Base-by-base conservation (phyloP, 1,140 invertebrate genomes). In the Drosophila kohkoa region DNA sequence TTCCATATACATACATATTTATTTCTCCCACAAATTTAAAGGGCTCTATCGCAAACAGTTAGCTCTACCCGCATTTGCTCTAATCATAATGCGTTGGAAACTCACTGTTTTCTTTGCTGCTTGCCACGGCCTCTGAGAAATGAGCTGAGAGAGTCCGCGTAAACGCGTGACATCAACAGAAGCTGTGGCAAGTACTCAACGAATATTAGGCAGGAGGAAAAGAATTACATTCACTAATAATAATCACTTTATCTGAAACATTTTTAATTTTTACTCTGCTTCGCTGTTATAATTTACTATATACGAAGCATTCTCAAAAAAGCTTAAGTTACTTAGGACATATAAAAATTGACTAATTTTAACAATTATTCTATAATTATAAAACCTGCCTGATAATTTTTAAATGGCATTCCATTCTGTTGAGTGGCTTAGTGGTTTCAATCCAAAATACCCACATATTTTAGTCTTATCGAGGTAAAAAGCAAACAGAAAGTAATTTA, bases 1-100 rank as follows among this genome's bases (percentile, higher is more conserved):
- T 10, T 7, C 7, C 8, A 10, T 10, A 38, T 3, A 38, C 8
- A 38, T 38, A 60, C 20, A 54, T 57, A 59, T 35, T 41, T 63
- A 48, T 73, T 71, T 78, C 85, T 89, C 83, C 73, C 83, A 82
- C 77, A 82, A 79, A 79, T 82, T 25, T 64, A 52, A 58, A 62
- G 45, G 52, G 48, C 57, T 60, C 64, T 60, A 63, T 63, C 32
- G 51, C 15, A 25, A 58, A 59, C 60, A 41, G 46, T 67, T 32
- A 54, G 28, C 51, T 32, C 30, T 32, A 70, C 72, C 72, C 72
- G 72, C 72, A 75, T 75, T 57, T 15, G 11, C 28, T 51, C 49
- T 75, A 69, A 69, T 74, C 49, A 55, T 32, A 70, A 62, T 69
- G 58, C 67, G 52, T 58, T 30, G 28, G 25, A 35, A 25, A 70